Evolutionary conservation across 2,797 vertebrate genomes (phyloP).

Genomic region (Lagorchestes hirsutus): DNA sequence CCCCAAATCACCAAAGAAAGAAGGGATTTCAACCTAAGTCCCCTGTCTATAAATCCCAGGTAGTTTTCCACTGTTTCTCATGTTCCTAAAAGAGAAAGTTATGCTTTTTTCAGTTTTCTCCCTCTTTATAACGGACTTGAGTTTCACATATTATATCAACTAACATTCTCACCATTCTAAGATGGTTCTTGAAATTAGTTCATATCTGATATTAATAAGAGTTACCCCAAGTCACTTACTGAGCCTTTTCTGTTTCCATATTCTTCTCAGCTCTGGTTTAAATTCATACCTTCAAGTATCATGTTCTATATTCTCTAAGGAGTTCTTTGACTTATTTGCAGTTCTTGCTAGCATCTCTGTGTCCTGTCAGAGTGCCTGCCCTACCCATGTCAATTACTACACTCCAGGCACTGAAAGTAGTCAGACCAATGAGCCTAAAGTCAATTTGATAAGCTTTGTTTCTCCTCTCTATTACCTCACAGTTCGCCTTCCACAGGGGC

Average conservation of each 20-base stretch:
- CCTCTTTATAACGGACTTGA: slow-evolving; percentile 49
- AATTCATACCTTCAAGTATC: slow-evolving; percentile 44
- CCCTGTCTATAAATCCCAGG: not conserved
- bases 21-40: not conserved
- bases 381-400: slow-evolving; percentile 65
- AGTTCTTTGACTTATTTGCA: slow-evolving; percentile 59
- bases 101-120: slow-evolving; percentile 10
- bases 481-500: slow-evolving; percentile 73
- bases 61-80: not conserved
- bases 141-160: slow-evolving; percentile 28
- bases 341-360: slow-evolving; percentile 51
- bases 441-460: slow-evolving; percentile 76
- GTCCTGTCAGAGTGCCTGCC: slow-evolving; percentile 31
- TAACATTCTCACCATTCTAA: slow-evolving; percentile 37
- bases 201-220: slow-evolving; percentile 41
- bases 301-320: slow-evolving; percentile 49
- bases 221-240: slow-evolving; percentile 23
- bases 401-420: slow-evolving; percentile 36
- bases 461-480: slow-evolving; percentile 75
- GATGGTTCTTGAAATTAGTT: slow-evolving; percentile 57
- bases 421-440: slow-evolving; percentile 60
- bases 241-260: not conserved
- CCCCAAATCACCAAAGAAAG: not conserved
- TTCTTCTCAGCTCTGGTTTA: slow-evolving; percentile 37
- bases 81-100: slow-evolving; percentile 54